Evolutionary conservation across 2,113 vertebrate species (phyloP).

Genomic region (Prionailurus bengalensis): DNA sequence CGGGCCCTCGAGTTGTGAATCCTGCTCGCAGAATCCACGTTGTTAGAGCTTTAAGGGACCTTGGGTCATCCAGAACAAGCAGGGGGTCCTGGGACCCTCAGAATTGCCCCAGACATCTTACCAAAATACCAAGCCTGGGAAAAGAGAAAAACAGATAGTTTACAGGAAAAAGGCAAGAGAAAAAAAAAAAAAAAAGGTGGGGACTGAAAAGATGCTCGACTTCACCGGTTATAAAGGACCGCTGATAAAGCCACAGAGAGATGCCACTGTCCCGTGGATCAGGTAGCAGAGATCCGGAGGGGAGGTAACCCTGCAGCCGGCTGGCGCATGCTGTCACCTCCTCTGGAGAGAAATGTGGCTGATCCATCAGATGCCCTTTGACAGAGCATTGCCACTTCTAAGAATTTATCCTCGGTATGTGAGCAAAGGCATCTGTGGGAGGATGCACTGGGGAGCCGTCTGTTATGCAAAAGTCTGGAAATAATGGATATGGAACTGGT

Average conservation of each 20-base stretch:
- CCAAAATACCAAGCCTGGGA: neutral
- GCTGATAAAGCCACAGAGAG: neutral
- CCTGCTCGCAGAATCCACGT: neutral
- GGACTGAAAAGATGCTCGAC: neutral
- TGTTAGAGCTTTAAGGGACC: neutral
- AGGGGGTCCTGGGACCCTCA: neutral
- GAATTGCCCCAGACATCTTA: neutral
- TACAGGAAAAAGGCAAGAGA: neutral
- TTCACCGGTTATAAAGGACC: neutral
- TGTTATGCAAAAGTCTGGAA: neutral
- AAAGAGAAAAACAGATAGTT: constrained; percentile 41
- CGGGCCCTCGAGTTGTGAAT: neutral
- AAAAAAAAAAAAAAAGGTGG: too few relatives aligned
- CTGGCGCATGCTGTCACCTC: neutral
- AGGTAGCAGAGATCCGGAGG: neutral
- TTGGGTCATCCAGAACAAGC: neutral
- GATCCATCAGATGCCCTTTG: rapidly evolving
- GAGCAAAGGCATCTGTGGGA: neutral
- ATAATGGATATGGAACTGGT: neutral
- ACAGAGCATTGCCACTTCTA: neutral
- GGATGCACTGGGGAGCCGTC: neutral
- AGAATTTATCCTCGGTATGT: neutral
- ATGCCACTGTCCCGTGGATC: neutral
- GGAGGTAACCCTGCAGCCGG: neutral
- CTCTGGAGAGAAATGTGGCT: neutral